Conservation (phyloP, 2,888 invertebrate species). For the Drepanosiphum platanoidis region DNA sequence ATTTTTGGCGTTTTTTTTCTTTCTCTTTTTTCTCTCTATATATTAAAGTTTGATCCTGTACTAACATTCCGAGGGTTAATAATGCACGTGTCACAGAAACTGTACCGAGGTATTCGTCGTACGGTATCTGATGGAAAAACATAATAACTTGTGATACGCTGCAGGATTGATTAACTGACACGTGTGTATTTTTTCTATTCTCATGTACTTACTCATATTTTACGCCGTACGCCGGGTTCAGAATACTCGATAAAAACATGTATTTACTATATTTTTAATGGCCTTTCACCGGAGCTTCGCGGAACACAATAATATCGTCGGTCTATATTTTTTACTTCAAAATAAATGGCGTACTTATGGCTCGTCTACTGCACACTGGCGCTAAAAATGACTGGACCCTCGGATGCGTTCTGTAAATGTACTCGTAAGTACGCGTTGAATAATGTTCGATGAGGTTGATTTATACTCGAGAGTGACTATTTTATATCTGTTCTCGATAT, state of each 20-base stretch:
- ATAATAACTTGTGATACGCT: slow-evolving; percentile 36
- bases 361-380: not conserved
- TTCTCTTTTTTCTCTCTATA: slow-evolving; percentile 1
- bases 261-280: not conserved
- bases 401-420: too few relatives aligned
- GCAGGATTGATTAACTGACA: slow-evolving; percentile 34
- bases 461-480: too few relatives aligned
- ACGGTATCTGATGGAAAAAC: slow-evolving; percentile 30
- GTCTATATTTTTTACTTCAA: not conserved
- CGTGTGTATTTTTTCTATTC: not conserved
- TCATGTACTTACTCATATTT: not conserved
- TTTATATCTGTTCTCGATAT: too few relatives aligned
- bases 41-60: slow-evolving; percentile 15
- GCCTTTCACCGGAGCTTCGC: not conserved
- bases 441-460: too few relatives aligned
- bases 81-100: slow-evolving; percentile 6
- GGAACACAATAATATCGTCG: not conserved
- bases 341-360: not conserved
- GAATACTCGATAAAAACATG: not conserved
- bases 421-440: too few relatives aligned
- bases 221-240: not conserved
- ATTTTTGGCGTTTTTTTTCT: slow-evolving; percentile 2
- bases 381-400: not conserved
- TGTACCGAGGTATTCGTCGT: not conserved
- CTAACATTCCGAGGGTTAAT: slow-evolving; percentile 7